Percentiles rank a stretch among this genome's conserved stretches.
Conservation (phyloP, 2,797 vertebrate species). For the Alauda arvensis region DNA sequence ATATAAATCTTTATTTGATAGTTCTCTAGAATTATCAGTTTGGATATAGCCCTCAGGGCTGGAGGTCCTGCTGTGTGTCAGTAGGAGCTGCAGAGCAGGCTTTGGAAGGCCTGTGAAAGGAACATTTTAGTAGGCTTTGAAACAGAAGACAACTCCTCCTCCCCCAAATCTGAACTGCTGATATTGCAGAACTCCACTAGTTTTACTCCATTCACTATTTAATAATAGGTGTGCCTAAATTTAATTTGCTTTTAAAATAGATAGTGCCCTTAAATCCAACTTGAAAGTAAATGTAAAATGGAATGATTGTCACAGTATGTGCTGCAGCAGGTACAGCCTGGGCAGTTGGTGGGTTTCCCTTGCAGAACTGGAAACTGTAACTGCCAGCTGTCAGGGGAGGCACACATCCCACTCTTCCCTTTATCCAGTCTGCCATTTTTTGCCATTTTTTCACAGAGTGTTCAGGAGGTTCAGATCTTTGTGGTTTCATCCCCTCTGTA, state of each 20-base stretch:
- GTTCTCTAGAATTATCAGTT: neutral
- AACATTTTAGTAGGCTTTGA: neutral
- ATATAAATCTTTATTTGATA: neutral
- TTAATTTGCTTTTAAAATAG: neutral
- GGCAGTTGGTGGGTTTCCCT: neutral
- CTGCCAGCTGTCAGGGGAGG: neutral
- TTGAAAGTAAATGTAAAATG: neutral
- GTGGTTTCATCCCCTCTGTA: neutral
- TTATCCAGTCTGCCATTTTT: neutral
- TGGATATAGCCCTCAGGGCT: neutral
- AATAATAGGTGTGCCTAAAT: neutral
- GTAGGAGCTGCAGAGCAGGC: neutral
- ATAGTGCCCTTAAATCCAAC: neutral
- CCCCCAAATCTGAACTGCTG: neutral
- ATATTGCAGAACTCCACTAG: neutral
- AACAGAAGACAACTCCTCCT: accelerated
- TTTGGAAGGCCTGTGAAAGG: neutral
- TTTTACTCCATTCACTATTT: neutral
- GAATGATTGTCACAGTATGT: neutral
- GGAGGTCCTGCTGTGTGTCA: neutral
- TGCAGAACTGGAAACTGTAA: neutral
- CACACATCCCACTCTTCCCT: neutral
- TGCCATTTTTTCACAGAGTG: neutral
- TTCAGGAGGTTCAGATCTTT: neutral
- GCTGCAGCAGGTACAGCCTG: neutral